Base-by-base conservation (phyloP, 2,113 vertebrate species). In the Pseudopipra pipra region DNA sequence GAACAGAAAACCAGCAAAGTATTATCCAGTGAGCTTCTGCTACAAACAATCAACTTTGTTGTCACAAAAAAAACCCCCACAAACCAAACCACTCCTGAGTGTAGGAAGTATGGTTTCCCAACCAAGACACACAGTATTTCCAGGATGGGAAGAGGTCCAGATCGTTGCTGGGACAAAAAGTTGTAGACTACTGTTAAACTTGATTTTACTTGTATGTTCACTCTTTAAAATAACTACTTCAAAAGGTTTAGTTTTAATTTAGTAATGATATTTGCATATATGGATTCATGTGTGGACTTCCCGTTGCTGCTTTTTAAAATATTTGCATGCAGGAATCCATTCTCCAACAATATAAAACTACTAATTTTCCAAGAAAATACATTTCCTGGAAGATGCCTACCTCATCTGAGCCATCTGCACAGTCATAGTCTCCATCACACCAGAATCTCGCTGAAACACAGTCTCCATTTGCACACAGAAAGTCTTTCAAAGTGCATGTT, bases 371-470 rank as follows among this genome's bases (percentile, higher is more conserved):
- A 30, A 37, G 71, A 13, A 83, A 67, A 3, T 12, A 6, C 11
- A n/a, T 55, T 35, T 41, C 25, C 39, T 83, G 72, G 52, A 61
- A 82, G 59, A 84, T 58, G 16, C 98, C 95, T 97, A 99, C 99
- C 99, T 99, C 99, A 89, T 99, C 99, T 44, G 99, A 99, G 85
- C 99, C 99, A 89, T 99, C 99, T 75, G 98, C 97, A 95, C 99
- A 99, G 97, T 99, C 99, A 61, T 99, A 99, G 97, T 99, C 99
- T 43, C 99, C 99, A 81, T 99, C 99, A 78, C 99, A 99, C 97
- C 99, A 99, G 96, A 99, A 99, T 47, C 98, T 98, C 51, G 99
- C 98, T 55, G 99, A 99, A 95, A 99, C 98, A 92, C 99, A 99
- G 91, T 99, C 99, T 65, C 99, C 99, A 41, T 98, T 99, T 74